These are phyloP conservation scores for Paramormyrops hopkinsi DNA, from an alignment of 2,797 vertebrate species.

Conservation along the genomic window DNA sequence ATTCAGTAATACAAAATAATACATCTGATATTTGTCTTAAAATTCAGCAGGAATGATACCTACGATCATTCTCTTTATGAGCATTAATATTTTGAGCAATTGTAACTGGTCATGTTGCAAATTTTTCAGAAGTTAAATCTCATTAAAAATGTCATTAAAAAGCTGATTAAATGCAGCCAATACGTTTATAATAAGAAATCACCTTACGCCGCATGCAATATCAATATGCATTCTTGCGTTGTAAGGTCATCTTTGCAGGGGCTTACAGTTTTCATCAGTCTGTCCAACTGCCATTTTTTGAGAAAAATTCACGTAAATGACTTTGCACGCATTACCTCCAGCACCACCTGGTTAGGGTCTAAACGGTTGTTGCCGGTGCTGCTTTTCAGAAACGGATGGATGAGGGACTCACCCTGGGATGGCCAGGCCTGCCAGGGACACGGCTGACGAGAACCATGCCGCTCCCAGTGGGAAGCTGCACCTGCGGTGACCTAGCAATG, in stretches of 20 bases:
- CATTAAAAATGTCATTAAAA: not conserved
- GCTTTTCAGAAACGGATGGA: slow-evolving; percentile 60
- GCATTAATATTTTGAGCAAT: not conserved
- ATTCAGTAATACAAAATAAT: not conserved
- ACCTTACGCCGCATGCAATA: not conserved
- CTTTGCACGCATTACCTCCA: too few relatives aligned
- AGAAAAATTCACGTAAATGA: not conserved
- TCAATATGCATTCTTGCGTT: not conserved
- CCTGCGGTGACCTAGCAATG: slow-evolving; percentile 46
- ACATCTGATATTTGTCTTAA: not conserved
- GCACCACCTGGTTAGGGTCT: not conserved
- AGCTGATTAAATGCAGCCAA: not conserved
- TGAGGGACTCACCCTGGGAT: slow-evolving; percentile 37
- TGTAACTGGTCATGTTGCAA: not conserved
- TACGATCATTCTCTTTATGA: not conserved
- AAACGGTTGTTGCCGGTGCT: not conserved
- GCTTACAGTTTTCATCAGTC: not conserved
- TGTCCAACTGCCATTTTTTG: not conserved
- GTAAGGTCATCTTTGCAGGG: not conserved
- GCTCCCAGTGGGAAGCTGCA: slow-evolving; percentile 32
- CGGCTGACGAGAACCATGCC: slow-evolving; percentile 31
- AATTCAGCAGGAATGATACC: not conserved
- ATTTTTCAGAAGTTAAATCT: not conserved
- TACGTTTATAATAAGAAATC: not conserved
- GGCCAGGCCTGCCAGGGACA: slow-evolving; percentile 34